Evolutionary conservation across 2,797 vertebrate species (phyloP).

Genomic region (Coregonus suidteri): DNA sequence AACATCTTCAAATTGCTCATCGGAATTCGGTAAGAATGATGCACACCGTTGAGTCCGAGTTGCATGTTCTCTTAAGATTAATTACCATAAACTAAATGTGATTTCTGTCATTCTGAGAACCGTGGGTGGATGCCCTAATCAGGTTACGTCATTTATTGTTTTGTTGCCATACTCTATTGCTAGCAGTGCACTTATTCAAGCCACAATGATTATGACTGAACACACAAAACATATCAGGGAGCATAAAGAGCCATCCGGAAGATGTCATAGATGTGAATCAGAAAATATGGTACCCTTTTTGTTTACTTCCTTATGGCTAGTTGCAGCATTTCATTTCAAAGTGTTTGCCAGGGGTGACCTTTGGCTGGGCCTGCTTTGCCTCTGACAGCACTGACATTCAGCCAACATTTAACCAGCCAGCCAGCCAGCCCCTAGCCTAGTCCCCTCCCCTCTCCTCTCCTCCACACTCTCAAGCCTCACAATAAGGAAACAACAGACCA

Average conservation of each 20-base stretch:
- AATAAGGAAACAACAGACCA: background rate
- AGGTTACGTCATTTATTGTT: background rate
- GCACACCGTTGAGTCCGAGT: no score
- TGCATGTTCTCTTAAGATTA: no score
- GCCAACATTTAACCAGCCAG: constrained; percentile 14
- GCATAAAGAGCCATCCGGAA: background rate
- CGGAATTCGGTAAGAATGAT: no score
- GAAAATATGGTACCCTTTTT: constrained; percentile 7
- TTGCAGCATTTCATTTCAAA: constrained; percentile 5
- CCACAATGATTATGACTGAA: background rate
- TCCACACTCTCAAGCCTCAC: background rate
- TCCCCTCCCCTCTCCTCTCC: background rate
- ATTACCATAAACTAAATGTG: no score
- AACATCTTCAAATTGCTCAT: no score
- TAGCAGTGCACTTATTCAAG: background rate
- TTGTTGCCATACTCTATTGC: background rate
- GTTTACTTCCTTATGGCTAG: constrained; percentile 10
- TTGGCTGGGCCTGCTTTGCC: constrained; percentile 10
- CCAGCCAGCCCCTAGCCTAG: background rate
- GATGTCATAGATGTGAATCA: background rate
- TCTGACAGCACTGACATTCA: constrained; percentile 19
- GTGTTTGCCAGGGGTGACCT: constrained; percentile 10
- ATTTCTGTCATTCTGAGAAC: no score
- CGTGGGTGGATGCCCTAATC: no score
- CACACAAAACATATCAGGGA: background rate